These are phyloP conservation scores for Dinocampus coccinellae DNA, from an alignment of 2,888 invertebrate genomes.

Conservation along the genomic window DNA sequence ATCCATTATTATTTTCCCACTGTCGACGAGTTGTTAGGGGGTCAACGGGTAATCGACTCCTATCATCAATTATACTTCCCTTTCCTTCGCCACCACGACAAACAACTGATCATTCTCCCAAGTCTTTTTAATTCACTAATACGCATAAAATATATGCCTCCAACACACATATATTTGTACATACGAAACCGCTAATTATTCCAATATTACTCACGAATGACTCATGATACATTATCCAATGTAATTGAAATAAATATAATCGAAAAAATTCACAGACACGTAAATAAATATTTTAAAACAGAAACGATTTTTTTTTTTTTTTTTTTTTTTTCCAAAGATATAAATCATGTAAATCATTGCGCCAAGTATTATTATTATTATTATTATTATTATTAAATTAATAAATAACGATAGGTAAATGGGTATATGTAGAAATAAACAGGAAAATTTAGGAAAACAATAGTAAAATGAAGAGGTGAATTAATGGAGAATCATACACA, in stretches of 20 bases:
- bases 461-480: not conserved
- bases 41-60: slow-evolving; percentile 34
- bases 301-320: too few relatives aligned
- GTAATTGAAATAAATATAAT: slow-evolving; percentile 5
- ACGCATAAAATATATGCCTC: not conserved
- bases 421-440: slow-evolving; percentile 17
- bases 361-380: too few relatives aligned
- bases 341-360: slow-evolving; percentile 28
- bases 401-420: too few relatives aligned
- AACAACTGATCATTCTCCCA: slow-evolving; percentile 1
- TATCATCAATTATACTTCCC: slow-evolving; percentile 20
- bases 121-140: not conserved
- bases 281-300: too few relatives aligned
- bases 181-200: not conserved
- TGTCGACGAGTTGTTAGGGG: slow-evolving; percentile 14
- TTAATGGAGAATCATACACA: slow-evolving; percentile 13
- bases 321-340: too few relatives aligned
- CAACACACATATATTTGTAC: not conserved
- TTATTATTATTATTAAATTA: too few relatives aligned
- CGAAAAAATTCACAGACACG: not conserved
- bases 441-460: slow-evolving; percentile 9
- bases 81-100: not conserved
- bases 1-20: slow-evolving; percentile 16
- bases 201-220: not conserved
- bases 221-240: not conserved